A percentile compares a stretch with the other conserved stretches of the same genome.
phyloP scores from a whole-genome alignment of 2,797 vertebrate genomes.

The Lates japonicus region DNA sequence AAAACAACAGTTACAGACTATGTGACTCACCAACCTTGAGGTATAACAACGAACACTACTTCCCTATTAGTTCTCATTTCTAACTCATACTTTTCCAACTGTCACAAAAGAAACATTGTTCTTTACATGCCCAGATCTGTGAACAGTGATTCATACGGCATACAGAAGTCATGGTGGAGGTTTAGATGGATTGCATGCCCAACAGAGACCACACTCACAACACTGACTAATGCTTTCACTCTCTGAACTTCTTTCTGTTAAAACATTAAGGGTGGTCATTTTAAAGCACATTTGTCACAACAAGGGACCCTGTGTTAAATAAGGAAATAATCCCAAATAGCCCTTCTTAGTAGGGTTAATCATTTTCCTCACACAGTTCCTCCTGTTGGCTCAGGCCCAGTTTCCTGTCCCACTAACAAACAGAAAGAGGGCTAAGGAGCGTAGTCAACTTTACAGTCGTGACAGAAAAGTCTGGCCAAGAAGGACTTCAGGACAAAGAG shows the following conservation, averaged over 20 bases:
- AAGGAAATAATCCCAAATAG: constrained; percentile 19
- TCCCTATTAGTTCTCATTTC: constrained; percentile 11
- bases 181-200: background rate
- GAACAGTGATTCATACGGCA: background rate
- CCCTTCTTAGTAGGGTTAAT: constrained; percentile 47
- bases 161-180: background rate
- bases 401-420: constrained; percentile 54
- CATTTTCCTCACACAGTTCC: constrained; percentile 36
- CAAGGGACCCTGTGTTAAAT: background rate
- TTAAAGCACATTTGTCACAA: constrained; percentile 7
- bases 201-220: background rate
- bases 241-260: constrained; percentile 18
- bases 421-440: constrained; percentile 48
- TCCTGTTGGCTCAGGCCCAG: constrained; percentile 46
- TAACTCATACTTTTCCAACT: background rate
- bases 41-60: background rate
- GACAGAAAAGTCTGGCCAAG: constrained; percentile 77
- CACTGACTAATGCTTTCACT: background rate
- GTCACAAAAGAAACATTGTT: constrained; percentile 22
- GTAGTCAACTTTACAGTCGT: constrained; percentile 60
- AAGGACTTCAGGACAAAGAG: constrained; percentile 60
- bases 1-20: background rate
- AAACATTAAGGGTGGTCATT: constrained; percentile 23
- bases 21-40: background rate
- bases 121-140: background rate